A percentile compares a stretch with the other conserved stretches of the same genome.
These are phyloP conservation scores for Peromyscus eremicus DNA, from an alignment of 2,797 vertebrate species.

Conservation along the genomic window DNA sequence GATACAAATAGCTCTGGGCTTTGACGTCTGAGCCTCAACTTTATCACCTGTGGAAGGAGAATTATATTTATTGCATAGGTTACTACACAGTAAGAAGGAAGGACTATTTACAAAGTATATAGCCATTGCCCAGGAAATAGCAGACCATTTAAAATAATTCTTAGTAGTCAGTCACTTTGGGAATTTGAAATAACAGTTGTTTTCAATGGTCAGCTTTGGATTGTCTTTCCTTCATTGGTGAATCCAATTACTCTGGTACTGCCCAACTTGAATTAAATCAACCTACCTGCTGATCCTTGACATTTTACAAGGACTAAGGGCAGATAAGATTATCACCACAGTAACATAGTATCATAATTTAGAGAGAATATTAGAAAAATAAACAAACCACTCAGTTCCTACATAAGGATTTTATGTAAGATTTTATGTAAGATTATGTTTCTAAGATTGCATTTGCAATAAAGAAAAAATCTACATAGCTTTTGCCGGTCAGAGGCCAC, in stretches of 20 bases:
- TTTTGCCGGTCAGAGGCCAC: neutral
- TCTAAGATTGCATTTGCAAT: conserved; percentile 23
- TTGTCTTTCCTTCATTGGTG: neutral
- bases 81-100: neutral
- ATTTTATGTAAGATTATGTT: conserved; percentile 49
- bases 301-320: neutral
- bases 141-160: neutral
- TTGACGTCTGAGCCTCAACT: neutral
- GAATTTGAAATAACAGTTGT: conserved; percentile 8
- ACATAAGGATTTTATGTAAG: neutral
- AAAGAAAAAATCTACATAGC: neutral
- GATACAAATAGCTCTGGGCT: neutral
- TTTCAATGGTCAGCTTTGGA: neutral
- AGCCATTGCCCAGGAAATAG: neutral
- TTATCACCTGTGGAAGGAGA: neutral
- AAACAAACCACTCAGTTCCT: neutral
- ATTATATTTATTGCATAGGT: neutral
- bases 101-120: neutral
- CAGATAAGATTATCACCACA: neutral
- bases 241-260: neutral
- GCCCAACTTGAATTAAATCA: neutral
- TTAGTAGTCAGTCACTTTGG: neutral
- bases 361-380: conserved; percentile 46
- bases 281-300: neutral
- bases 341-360: neutral